Conservation (phyloP, 2,888 invertebrate genomes). For the Eupithecia subumbrata region DNA sequence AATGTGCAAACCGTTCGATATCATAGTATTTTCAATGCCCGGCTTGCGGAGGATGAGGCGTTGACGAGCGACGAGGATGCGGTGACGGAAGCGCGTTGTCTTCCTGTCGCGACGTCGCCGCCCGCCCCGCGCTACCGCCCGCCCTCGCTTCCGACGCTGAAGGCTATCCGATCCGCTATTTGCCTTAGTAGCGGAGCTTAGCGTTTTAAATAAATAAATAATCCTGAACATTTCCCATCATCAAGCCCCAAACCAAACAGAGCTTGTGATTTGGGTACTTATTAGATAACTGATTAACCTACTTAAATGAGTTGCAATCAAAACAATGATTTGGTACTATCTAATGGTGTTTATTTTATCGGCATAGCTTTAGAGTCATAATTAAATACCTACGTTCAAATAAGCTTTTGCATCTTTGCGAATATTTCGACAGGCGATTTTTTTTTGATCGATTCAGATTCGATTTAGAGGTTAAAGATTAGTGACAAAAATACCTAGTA, state of each 20-base stretch:
- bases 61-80: constrained; percentile 10
- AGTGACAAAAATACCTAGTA: background rate
- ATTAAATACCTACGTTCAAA: background rate
- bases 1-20: constrained; percentile 3
- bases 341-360: too few relatives aligned
- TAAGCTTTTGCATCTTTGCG: background rate
- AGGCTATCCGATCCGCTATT: background rate
- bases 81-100: constrained; percentile 45
- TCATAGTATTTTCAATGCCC: background rate
- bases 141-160: constrained; percentile 22
- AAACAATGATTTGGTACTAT: too few relatives aligned
- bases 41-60: background rate
- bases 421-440: background rate
- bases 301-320: too few relatives aligned
- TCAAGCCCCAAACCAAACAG: background rate
- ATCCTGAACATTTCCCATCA: background rate
- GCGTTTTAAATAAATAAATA: background rate
- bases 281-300: too few relatives aligned
- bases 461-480: background rate
- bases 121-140: constrained; percentile 10
- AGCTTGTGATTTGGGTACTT: background rate
- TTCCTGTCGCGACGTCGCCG: constrained; percentile 31
- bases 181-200: background rate
- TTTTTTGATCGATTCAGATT: background rate
- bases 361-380: too few relatives aligned